Conservation (phyloP, 2,888 invertebrate genomes). For the Sinelater perroti region DNA sequence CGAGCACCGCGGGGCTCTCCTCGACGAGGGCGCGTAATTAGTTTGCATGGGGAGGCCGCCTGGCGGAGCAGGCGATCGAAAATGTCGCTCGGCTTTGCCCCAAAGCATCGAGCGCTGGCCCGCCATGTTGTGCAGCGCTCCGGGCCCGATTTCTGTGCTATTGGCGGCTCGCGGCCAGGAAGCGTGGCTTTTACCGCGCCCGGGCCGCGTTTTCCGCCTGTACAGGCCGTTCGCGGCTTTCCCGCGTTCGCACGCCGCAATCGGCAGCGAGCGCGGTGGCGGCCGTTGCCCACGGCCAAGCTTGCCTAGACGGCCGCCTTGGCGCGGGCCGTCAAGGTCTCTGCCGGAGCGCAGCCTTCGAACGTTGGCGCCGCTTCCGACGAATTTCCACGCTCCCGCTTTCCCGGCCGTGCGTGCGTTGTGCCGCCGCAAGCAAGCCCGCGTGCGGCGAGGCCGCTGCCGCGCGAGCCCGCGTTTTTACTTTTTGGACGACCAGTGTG, state of each 20-base stretch:
- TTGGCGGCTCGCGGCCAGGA: constrained; percentile 44
- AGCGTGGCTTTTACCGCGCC: constrained; percentile 54
- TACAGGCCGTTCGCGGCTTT: constrained; percentile 60
- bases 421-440: too few species aligned
- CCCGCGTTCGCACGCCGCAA: constrained; percentile 62
- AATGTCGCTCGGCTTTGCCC: constrained; percentile 57
- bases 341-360: constrained; percentile 23
- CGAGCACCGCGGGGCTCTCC: constrained; percentile 24
- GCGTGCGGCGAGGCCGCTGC: too few species aligned
- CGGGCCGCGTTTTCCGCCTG: constrained; percentile 61
- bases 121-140: constrained; percentile 76
- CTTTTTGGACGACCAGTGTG: too few species aligned
- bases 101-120: constrained; percentile 64
- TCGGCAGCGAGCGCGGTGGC: constrained; percentile 54
- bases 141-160: constrained; percentile 59
- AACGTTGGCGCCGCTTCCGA: too few species aligned
- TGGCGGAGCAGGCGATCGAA: constrained; percentile 45
- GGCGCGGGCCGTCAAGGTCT: constrained; percentile 51
- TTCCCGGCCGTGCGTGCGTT: too few species aligned
- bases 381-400: too few species aligned
- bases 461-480: too few species aligned
- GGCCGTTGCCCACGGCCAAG: constrained; percentile 54
- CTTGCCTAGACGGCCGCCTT: constrained; percentile 45
- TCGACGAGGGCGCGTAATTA: constrained; percentile 28
- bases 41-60: constrained; percentile 27